Base-by-base conservation (phyloP, 2,113 vertebrate species). In the Hassar affinis region DNA sequence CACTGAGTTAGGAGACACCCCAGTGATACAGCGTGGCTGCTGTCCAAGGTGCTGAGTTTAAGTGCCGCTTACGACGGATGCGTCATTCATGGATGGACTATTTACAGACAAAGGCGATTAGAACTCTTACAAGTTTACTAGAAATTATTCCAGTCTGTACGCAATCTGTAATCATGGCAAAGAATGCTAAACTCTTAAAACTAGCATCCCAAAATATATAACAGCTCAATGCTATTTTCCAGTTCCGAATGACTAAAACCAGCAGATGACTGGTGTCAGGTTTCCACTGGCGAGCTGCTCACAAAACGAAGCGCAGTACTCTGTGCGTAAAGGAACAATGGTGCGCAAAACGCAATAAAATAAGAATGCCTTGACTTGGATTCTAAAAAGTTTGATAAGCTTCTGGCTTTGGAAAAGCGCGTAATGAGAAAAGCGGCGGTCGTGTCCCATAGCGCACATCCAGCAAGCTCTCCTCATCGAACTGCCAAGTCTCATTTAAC, bases 31-130 rank as follows among this genome's bases (percentile, higher is more conserved):
- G 14, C 25, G 20, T 52, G 30, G 27, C 45, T 54, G 79, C 79
- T 87, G 62, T 72, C 82, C 79, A 49, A 38, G 72, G 86, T 84
- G 62, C 86, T 87, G 83, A 87, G 20, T 56, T 68, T 59, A 74
- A 51, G 17, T 30, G 78, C 68, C 4, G 2, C 33, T 12, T 49
- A 47, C 25, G 42, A 72, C 9, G 18, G 74, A 20, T 12, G 9
- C 18, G 9, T 22, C 22, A 22, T 54, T 54, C 3, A 52, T 75
- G 11, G 0, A 51, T 75, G 15, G 8, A 27, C 35, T 54, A 33
- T 61, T 59, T n/a, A 25, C 52, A 78, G 10, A 20, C 51, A 56
- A 45, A 42, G 7, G 42, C 68, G 7, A 5, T 42, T 69, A 45
- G 45, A 75, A 30, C n/a, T 22, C 2, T 8, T 22, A 1, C 6